Evolutionary conservation across 1,140 invertebrate genomes (phyloP).

Genomic region (Eriocheir sinensis): DNA sequence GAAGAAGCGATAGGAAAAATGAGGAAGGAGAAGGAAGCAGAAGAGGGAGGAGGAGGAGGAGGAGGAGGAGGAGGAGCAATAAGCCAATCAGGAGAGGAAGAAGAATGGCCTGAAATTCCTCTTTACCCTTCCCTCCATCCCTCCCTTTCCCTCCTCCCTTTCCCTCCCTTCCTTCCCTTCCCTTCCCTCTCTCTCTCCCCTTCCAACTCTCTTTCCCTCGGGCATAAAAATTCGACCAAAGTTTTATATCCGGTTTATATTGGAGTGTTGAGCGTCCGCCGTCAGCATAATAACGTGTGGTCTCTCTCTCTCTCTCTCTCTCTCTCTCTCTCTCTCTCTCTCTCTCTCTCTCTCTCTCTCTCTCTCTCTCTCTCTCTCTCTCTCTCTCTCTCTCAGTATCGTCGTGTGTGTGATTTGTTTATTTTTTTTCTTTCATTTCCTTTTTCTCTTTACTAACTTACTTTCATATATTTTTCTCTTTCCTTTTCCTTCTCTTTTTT

Average conservation of each 20-base stretch:
- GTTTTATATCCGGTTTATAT: constrained; percentile 26
- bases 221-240: constrained; percentile 12
- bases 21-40: too few species aligned
- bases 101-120: constrained; percentile 24
- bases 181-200: not conserved
- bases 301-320: not conserved
- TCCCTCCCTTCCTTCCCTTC: not conserved
- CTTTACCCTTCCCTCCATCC: not conserved
- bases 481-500: not conserved
- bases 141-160: not conserved
- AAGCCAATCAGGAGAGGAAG: not conserved
- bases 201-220: not conserved
- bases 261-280: not conserved
- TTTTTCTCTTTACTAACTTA: too few species aligned
- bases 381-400: too few species aligned
- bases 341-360: not conserved
- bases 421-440: too few species aligned
- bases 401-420: too few species aligned
- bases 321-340: not conserved
- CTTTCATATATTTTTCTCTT: not conserved
- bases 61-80: constrained; percentile 6
- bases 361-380: too few species aligned
- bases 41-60: too few species aligned
- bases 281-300: not conserved
- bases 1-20: not conserved